Base-by-base conservation (phyloP, 2,888 invertebrate genomes). In the Synanthedon tipuliformis region DNA sequence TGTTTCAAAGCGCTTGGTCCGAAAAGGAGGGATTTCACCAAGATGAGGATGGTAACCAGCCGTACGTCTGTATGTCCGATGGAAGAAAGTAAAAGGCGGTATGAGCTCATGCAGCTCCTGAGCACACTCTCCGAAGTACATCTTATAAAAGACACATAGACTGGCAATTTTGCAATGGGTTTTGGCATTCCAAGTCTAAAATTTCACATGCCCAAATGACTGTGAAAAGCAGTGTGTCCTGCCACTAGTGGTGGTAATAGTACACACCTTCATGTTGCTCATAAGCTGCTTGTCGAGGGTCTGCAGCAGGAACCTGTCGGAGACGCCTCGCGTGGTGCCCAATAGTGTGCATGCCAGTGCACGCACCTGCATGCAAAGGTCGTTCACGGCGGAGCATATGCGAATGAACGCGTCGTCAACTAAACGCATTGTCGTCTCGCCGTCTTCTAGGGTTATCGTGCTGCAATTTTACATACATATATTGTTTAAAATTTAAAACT, bases 281-380 rank as follows among this genome's bases (percentile, higher is more conserved):
- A 98, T 97, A 23, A 98, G 90, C 72, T 99, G 99, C 79, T 99
- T 99, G 73, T 99, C 99, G 41, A 99, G 83, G 0, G 99, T 99
- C 84, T 99, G 99, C 70, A 96, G 93, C 53, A 99, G 88, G 80
- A 97, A 98, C 56, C 93, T 91, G 50, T 94, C 91, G 53, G 97
- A 95, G 4, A 99, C 98, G 52, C 90, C 90, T 51, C 92, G 92
- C 89, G 99, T 95, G 12, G 92, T 90, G 1, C 99, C 99, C 54
- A 98, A 89, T 53, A 97, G 86, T 41, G 93, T 91, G 60, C 95
- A 95, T 0, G 97, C 95, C 51, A 94, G 90, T 3, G 93, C 94
- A 49, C 97, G 90, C 56, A 97, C 97, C 63, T 94, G 91, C 85
- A 96, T 93, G 23, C 96, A 95, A 27, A 97, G 89, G 81, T 99